Evolutionary conservation across 2,113 vertebrate species (phyloP).

Genomic region (Cranoglanis bouderius): DNA sequence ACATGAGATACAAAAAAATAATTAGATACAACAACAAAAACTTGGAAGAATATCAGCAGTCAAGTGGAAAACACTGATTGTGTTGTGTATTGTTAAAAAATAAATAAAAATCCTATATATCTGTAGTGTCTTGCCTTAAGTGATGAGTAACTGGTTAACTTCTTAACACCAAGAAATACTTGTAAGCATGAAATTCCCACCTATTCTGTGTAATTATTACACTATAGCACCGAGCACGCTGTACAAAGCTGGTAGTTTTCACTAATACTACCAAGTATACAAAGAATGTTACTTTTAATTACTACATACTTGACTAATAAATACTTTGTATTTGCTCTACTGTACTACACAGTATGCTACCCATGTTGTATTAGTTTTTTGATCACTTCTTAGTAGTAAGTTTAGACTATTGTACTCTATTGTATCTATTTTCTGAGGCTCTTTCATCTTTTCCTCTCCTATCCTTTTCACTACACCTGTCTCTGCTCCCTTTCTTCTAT

Average conservation of each 20-base stretch:
- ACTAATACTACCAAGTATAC: not conserved
- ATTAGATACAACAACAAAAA: not conserved
- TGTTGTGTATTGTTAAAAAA: not conserved
- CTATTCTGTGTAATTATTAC: not conserved
- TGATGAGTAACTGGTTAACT: not conserved
- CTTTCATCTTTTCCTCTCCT: not conserved
- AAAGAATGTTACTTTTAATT: not conserved
- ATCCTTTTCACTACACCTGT: not conserved
- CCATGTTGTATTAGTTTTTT: not conserved
- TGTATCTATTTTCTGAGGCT: not conserved
- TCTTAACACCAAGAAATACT: not conserved
- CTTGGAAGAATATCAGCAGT: not conserved
- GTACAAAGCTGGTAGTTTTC: not conserved
- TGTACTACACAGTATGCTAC: not conserved
- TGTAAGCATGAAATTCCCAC: not conserved
- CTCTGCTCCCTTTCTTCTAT: slow-evolving; percentile 50
- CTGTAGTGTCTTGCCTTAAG: not conserved
- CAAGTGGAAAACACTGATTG: not conserved
- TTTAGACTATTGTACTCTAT: not conserved
- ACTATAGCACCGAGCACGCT: not conserved
- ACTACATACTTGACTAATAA: not conserved
- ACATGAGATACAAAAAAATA: not conserved
- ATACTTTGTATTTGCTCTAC: not conserved
- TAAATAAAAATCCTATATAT: not conserved
- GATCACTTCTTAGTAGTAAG: not conserved